These are phyloP conservation scores for Aurelia sp. DNA, from an alignment of 30 jellyfish, hydroid and myxozoan genomes.

Conservation along the genomic window DNA sequence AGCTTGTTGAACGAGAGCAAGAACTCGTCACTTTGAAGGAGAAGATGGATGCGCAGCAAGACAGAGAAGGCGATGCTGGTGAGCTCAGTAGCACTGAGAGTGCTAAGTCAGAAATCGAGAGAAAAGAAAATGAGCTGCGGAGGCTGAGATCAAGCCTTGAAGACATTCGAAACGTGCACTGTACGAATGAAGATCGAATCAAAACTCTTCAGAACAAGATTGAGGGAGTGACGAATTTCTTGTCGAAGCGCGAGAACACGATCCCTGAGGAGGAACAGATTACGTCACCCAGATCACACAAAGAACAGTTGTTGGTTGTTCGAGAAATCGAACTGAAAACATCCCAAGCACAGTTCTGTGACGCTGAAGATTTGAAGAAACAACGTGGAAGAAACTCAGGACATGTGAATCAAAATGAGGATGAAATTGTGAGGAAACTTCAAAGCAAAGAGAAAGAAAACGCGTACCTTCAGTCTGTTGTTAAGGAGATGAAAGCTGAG, in stretches of 20 bases:
- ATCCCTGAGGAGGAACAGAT: conserved; percentile 30
- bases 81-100: conserved; percentile 67
- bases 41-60: conserved; percentile 45
- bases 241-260: conserved; percentile 42
- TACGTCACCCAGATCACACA: neutral
- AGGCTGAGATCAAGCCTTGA: conserved; percentile 68
- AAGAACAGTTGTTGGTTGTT: conserved; percentile 74
- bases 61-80: conserved; percentile 72
- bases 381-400: conserved; percentile 6
- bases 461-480: conserved; percentile 76
- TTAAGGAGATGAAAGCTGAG: conserved; percentile 82
- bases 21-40: conserved; percentile 49
- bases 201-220: conserved; percentile 70
- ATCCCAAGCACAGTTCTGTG: conserved; percentile 71
- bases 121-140: conserved; percentile 54
- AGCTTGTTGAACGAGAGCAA: conserved; percentile 43
- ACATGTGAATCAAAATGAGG: neutral
- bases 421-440: conserved; percentile 37
- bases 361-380: conserved; percentile 44
- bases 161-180: conserved; percentile 73
- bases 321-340: conserved; percentile 77
- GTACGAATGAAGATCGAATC: conserved; percentile 66
- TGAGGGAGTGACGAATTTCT: conserved; percentile 70
- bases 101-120: conserved; percentile 56
- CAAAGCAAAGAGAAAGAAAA: conserved; percentile 85